These are phyloP conservation scores for Botia kubotai DNA, from an alignment of 2,797 vertebrate species.

Conservation along the genomic window DNA sequence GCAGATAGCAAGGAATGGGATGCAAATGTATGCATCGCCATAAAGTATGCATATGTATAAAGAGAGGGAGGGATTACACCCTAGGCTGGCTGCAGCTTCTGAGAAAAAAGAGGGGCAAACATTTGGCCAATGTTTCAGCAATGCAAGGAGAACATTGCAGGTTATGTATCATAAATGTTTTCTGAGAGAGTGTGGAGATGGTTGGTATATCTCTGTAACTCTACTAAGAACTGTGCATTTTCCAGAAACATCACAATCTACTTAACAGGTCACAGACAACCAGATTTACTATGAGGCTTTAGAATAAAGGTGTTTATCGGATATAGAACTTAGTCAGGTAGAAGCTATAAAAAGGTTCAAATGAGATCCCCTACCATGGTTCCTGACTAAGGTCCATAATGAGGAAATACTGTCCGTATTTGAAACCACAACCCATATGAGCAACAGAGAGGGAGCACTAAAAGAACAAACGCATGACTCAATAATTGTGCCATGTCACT, in stretches of 20 bases:
- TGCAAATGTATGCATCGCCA: conserved; percentile 77
- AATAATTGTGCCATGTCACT: conserved; percentile 58
- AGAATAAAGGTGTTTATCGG: background rate
- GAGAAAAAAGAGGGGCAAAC: conserved; percentile 68
- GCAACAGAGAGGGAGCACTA: background rate
- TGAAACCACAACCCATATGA: conserved; percentile 50
- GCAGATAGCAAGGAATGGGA: conserved; percentile 57
- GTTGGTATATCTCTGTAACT: background rate
- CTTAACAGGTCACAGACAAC: background rate
- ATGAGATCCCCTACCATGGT: background rate
- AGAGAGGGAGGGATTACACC: conserved; percentile 56
- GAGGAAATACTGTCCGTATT: conserved; percentile 53
- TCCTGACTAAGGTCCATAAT: background rate
- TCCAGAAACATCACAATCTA: background rate
- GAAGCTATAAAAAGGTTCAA: background rate
- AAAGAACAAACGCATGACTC: conserved; percentile 58
- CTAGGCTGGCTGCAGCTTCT: conserved; percentile 38
- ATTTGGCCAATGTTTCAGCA: conserved; percentile 65
- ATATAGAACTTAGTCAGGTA: background rate
- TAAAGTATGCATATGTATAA: conserved; percentile 75
- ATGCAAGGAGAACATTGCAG: conserved; percentile 32
- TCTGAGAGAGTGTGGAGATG: background rate
- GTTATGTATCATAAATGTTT: conserved; percentile 29
- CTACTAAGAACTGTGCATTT: background rate
- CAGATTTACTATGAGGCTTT: background rate